These are phyloP conservation scores for Dendronephthya gigantea DNA, from an alignment of 64 coral and sea anemone genomes.

Conservation along the genomic window DNA sequence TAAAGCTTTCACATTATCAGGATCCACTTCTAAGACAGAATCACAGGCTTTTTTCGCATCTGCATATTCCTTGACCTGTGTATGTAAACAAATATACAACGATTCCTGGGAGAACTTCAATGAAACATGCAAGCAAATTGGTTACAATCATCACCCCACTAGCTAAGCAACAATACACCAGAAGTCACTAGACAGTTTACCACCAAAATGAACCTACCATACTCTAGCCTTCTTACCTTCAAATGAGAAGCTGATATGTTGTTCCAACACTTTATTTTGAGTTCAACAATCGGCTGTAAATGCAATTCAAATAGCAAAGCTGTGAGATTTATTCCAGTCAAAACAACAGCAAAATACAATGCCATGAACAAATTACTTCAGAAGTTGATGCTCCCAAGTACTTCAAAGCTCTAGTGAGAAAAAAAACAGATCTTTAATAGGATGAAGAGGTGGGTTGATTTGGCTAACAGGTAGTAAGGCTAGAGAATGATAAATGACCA, in stretches of 20 bases:
- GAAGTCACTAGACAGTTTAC: no score
- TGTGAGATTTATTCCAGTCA: neutral
- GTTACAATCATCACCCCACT: no score
- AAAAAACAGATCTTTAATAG: neutral
- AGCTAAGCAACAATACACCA: no score
- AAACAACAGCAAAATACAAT: neutral
- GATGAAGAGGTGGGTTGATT: no score
- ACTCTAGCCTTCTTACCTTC: neutral
- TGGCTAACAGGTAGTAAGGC: no score
- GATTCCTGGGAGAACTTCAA: no score
- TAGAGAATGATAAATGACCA: no score
- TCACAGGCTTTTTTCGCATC: neutral
- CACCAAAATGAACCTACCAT: no score
- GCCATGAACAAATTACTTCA: neutral
- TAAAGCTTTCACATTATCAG: neutral
- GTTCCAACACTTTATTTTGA: constrained; percentile 6
- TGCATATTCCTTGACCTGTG: neutral
- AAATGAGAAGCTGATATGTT: neutral
- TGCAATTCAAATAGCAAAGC: neutral
- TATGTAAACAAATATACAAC: neutral
- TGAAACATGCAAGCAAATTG: no score
- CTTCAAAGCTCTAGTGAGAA: neutral
- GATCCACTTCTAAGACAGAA: neutral
- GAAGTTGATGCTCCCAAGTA: constrained; percentile 6
- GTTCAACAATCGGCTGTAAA: neutral